These are phyloP conservation scores for Acrocephalus arundinaceus DNA, from an alignment of 2,113 vertebrate genomes.

Conservation along the genomic window DNA sequence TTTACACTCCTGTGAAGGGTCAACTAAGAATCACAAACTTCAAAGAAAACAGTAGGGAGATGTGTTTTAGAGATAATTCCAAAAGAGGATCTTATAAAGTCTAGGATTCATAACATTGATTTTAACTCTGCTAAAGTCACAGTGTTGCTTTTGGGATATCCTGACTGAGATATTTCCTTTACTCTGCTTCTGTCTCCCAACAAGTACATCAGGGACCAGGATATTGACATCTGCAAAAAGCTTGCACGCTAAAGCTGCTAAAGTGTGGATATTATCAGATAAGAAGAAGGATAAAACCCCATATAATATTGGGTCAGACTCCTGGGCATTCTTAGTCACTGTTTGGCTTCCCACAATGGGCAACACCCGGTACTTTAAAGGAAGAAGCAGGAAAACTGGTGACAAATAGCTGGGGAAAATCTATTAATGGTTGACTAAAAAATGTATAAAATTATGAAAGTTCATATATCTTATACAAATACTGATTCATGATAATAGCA, in stretches of 20 bases:
- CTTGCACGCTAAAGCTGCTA: background rate
- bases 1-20: background rate
- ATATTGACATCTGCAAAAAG: background rate
- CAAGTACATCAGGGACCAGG: background rate
- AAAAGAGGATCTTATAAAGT: background rate
- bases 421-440: background rate
- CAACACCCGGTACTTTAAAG: background rate
- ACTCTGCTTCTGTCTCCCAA: background rate
- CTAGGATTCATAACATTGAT: background rate
- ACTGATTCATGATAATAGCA: background rate
- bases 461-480: background rate
- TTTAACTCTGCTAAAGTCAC: background rate
- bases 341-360: background rate
- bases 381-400: background rate
- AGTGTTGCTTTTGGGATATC: background rate
- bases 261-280: background rate
- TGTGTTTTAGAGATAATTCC: background rate
- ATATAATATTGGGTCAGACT: background rate
- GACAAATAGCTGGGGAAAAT: background rate
- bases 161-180: background rate
- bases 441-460: background rate
- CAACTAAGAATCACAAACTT: background rate
- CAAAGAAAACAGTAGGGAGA: background rate
- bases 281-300: background rate
- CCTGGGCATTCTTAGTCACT: background rate